Conservation (phyloP, 2,888 invertebrate species). For the Meliscaeva auricollis region DNA sequence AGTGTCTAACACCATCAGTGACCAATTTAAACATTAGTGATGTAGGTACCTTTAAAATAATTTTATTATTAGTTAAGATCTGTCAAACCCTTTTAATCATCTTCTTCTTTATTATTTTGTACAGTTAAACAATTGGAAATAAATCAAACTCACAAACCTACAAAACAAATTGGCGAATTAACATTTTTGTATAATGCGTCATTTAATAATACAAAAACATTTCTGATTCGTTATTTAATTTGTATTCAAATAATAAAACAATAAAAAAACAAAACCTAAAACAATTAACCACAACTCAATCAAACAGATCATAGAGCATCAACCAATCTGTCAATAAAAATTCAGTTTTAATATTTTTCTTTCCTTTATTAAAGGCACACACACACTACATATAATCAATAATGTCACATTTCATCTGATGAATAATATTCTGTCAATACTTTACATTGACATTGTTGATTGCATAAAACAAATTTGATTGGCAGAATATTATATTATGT, state of each 20-base stretch:
- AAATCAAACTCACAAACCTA: too few relatives aligned
- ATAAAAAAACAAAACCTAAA: not conserved
- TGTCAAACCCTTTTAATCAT: too few relatives aligned
- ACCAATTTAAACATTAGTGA: too few relatives aligned
- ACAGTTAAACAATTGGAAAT: too few relatives aligned
- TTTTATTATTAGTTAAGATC: too few relatives aligned
- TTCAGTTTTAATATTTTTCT: not conserved
- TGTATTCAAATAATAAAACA: not conserved
- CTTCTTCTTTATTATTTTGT: too few relatives aligned
- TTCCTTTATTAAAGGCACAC: constrained; percentile 1
- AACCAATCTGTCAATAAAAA: constrained; percentile 27
- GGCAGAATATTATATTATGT: constrained; percentile 7
- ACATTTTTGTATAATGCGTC: not conserved
- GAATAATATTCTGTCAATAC: constrained; percentile 29
- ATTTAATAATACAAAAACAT: not conserved
- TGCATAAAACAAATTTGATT: constrained; percentile 15
- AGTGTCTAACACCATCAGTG: too few relatives aligned
- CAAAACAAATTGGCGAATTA: not conserved
- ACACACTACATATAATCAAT: not conserved
- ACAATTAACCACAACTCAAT: constrained; percentile 26
- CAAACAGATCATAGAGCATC: constrained; percentile 32
- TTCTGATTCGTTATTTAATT: not conserved
- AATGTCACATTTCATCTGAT: constrained; percentile 25
- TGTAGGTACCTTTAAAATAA: too few relatives aligned
- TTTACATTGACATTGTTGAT: not conserved